A percentile compares a stretch with the other conserved stretches of the same genome.
These are phyloP conservation scores for Anthonomus grandis DNA, from an alignment of 1,140 invertebrate genomes.

Conservation along the genomic window DNA sequence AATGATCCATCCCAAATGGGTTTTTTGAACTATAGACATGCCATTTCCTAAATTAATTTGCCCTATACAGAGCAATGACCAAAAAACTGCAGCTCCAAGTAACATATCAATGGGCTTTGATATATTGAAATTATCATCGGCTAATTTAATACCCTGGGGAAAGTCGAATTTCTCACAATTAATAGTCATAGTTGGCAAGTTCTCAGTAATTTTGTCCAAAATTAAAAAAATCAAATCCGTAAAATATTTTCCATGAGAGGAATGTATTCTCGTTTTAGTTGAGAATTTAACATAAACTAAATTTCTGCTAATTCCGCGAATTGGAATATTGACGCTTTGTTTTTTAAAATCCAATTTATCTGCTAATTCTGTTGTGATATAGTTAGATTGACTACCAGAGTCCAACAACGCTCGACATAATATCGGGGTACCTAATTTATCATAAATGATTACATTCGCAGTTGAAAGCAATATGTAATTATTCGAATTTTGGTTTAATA, in stretches of 20 bases:
- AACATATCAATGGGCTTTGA: conserved; percentile 36
- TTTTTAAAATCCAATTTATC: conserved; percentile 15
- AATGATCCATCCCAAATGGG: conserved; percentile 41
- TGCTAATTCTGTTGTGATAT: conserved; percentile 18
- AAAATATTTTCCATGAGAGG: neutral
- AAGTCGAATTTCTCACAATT: neutral
- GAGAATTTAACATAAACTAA: neutral
- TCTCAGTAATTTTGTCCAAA: conserved; percentile 6
- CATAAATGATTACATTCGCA: conserved; percentile 7
- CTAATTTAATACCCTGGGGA: conserved; percentile 17
- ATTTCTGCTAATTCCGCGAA: conserved; percentile 18
- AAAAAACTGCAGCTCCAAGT: conserved; percentile 39
- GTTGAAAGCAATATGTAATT: conserved; percentile 20
- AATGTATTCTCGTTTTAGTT: neutral
- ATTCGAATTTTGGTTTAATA: neutral
- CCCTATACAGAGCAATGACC: conserved; percentile 35
- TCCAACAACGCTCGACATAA: conserved; percentile 17
- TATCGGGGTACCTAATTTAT: conserved; percentile 5
- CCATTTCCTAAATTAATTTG: conserved; percentile 28
- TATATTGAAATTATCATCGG: conserved; percentile 35
- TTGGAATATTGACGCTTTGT: conserved; percentile 7
- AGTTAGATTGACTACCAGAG: conserved; percentile 19
- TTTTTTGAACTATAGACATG: conserved; percentile 37
- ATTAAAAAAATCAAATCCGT: neutral
- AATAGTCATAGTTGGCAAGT: neutral